phyloP scores from a whole-genome alignment of 2,113 vertebrate genomes.

The Zootoca vivipara region DNA sequence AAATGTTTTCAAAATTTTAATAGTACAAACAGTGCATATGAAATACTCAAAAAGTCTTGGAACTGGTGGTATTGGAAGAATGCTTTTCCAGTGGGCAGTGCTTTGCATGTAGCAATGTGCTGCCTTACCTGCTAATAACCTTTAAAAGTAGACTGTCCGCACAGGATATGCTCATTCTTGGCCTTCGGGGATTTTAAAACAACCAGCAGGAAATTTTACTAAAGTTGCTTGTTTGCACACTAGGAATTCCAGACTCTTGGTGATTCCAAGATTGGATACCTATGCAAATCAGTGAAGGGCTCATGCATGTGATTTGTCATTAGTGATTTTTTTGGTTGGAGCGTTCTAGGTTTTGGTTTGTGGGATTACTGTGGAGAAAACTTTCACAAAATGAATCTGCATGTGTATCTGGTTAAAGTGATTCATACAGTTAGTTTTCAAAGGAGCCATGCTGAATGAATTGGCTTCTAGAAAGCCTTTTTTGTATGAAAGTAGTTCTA shows the following conservation, averaged over 20 bases:
- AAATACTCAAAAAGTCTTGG: conserved; percentile 37
- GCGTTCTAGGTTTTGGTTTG: not conserved
- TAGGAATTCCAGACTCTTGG: not conserved
- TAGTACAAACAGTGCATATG: conserved; percentile 50
- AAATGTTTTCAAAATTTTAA: conserved; percentile 53
- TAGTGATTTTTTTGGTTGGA: not conserved
- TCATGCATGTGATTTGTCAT: not conserved
- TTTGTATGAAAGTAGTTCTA: conserved; percentile 25
- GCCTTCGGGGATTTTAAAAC: conserved; percentile 42
- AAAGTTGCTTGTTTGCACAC: not conserved
- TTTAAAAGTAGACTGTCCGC: not conserved
- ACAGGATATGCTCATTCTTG: conserved; percentile 6
- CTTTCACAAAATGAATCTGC: conserved; percentile 3
- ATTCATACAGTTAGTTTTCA: conserved; percentile 1
- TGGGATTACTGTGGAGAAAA: not conserved
- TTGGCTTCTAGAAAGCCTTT: not conserved
- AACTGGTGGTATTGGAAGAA: conserved; percentile 38
- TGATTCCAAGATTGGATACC: conserved; percentile 24
- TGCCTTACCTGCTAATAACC: conserved; percentile 35
- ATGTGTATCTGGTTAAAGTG: conserved; percentile 22
- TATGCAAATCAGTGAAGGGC: conserved; percentile 30
- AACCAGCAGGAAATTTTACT: conserved; percentile 40
- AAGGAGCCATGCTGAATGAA: not conserved
- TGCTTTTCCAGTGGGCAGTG: conserved; percentile 52
- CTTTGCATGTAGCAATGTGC: conserved; percentile 41